Evolutionary conservation across 35 echinoderm and acorn worm genomes (phyloP), one percentile per base, ranked within the genome.

Genomic region (Amphiura filiformis): DNA sequence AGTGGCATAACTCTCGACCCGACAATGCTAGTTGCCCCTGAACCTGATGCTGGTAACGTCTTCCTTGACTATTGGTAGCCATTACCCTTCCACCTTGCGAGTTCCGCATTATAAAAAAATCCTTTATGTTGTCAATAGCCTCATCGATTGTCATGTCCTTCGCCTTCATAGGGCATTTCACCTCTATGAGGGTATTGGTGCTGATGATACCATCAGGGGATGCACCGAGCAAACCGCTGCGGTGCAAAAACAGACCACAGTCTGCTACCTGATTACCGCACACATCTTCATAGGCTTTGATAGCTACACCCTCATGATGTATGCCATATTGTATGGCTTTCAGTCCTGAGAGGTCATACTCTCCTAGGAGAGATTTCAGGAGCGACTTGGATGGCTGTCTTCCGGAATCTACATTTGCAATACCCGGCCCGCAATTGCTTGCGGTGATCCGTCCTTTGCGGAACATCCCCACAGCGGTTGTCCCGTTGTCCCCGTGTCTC

Each of bases 301-400:
- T 35, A 1, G 83, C 83, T 52, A 65, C 39, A 23, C 65, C n/a
- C 35, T 85, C 34, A 75, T 85, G 35, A 20, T 85, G 49, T 4
- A 85, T 70, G 0, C 83, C 83, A 56, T 65, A 85, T 75, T 85
- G 83, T 32, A 85, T 85, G n/a, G 83, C 83, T 12, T 70, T 61
- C 5, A 85, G 49, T 2, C 83, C 83, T 4, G 83, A 85, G 18
- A 85, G 39, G 64, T 85, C 83, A 22, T 65, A 65, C 34, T 56
- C 49, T 65, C 34, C 64, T 36, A 39, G 14, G 14, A 85, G 17
- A 1, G 83, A 36, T 38, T 70, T 65, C 31, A 85, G 22, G 17
- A 85, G 57, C 14, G 83, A 75, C 20, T 13, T 4, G 12, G 83
- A 65, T 33, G 39, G 32, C 37, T 85, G 52, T 38, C 56, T 61